A percentile compares a stretch with the other conserved stretches of the same genome.
Evolutionary conservation across 2,888 invertebrate species (phyloP).

Genomic region (Macrosiphum euphorbiae): DNA sequence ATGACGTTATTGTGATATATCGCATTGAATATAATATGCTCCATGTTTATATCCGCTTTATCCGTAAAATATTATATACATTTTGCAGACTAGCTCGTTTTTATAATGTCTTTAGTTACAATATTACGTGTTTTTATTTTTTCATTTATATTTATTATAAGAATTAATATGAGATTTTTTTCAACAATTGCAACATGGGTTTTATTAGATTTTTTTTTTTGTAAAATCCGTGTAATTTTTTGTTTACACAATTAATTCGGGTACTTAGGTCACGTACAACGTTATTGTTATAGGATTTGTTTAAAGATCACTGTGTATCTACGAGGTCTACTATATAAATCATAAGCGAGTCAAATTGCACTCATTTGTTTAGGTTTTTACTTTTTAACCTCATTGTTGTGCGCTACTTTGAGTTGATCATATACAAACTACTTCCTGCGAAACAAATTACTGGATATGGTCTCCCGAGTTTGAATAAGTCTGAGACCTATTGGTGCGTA

Average conservation of each 20-base stretch:
- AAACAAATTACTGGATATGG: not conserved
- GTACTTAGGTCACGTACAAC: conserved; percentile 33
- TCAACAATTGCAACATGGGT: not conserved
- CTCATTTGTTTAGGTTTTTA: not conserved
- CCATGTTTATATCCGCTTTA: not conserved
- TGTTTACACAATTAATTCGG: conserved; percentile 15
- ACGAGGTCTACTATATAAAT: not conserved
- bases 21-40: not conserved
- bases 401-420: not conserved
- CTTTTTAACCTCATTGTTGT: not conserved
- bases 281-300: not conserved
- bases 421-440: not conserved
- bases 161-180: not conserved
- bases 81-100: not conserved
- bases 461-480: not conserved
- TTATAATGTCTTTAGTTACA: not conserved
- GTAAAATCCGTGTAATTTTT: not conserved
- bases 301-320: not conserved
- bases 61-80: not conserved
- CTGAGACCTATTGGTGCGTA: too few relatives aligned
- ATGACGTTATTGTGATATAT: not conserved
- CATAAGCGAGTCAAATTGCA: conserved; percentile 2
- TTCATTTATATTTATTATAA: not conserved
- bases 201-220: not conserved
- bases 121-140: not conserved